Evolutionary conservation across 2,797 vertebrate genomes (phyloP), one percentile per base, ranked within the genome.

Genomic region (Tragopan temminckii): DNA sequence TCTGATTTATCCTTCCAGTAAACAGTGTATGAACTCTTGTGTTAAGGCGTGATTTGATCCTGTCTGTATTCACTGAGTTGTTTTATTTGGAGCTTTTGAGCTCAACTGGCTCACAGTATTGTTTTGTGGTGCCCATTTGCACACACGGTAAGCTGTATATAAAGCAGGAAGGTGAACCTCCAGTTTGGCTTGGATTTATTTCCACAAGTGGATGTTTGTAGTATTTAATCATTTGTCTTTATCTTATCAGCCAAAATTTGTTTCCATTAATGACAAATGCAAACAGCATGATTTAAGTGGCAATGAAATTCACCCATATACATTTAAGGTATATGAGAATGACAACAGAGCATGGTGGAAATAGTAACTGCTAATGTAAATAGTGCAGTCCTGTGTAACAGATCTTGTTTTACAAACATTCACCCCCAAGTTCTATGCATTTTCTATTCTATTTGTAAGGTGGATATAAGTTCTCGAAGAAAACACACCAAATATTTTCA

Each of bases 341-440:
- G 1, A 62, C 55, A 85, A 31, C 11, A 57, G 57, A 50, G 48
- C 57, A 16, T 23, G 2, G 2, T 85, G 59, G 66, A 82, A 87
- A 85, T 89, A 83, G 10, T 85, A 88, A 76, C 55, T 83, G 58
- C 45, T 91, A 27, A 46, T 58, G n/a, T 75, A 69, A 89, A 35
- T 29, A 67, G 21, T 12, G 31, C 48, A 17, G 7, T 72, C 27
- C 38, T 36, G 31, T 85, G 53, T 90, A 42, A 69, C 9, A 24
- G 19, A 61, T 45, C 1, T 27, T 48, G 13, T 35, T 83, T 80
- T 55, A 52, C 46, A 62, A 86, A 64, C 29, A 8, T 75, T 83
- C 20, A 8, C 27, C 38, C 42, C 13, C 62, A 53, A 29, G 31
- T 83, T 43, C 36, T 1, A 52, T 66, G 8, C 27, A 27, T 77